phyloP scores from a whole-genome alignment of 2,888 invertebrate genomes.

The Orthosia cruda region DNA sequence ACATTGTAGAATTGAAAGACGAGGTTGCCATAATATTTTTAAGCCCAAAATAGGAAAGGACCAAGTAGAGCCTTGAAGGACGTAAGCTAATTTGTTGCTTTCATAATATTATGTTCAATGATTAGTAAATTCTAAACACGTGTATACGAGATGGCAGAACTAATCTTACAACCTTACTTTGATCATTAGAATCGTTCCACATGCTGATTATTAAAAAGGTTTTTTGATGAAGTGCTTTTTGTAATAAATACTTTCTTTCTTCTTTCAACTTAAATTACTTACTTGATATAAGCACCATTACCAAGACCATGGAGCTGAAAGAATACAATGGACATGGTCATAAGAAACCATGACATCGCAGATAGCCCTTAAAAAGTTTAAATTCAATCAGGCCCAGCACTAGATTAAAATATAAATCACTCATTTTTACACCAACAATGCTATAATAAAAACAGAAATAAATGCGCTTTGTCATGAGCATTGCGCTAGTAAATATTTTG shows the following conservation, averaged over 20 bases:
- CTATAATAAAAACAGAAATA: slow-evolving; percentile 56
- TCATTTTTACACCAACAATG: slow-evolving; percentile 53
- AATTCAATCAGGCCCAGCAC: neutral
- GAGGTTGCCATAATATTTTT: neutral
- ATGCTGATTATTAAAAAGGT: neutral
- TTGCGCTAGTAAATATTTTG: slow-evolving; percentile 47
- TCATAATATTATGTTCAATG: neutral
- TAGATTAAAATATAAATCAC: slow-evolving; percentile 45
- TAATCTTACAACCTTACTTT: slow-evolving; percentile 31
- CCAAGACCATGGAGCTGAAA: neutral
- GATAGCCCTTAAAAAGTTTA: neutral
- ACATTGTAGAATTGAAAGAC: neutral
- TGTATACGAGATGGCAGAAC: slow-evolving; percentile 13
- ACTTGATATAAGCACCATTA: neutral
- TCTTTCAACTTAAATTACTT: slow-evolving; percentile 7
- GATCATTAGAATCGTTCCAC: slow-evolving; percentile 28
- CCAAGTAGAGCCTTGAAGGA: slow-evolving; percentile 35
- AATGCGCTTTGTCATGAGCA: slow-evolving; percentile 50
- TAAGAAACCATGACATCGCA: neutral
- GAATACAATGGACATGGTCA: neutral
- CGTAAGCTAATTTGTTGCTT: neutral
- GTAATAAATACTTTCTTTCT: slow-evolving; percentile 4
- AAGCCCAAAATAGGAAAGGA: slow-evolving; percentile 9
- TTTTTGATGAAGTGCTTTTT: slow-evolving; percentile 8
- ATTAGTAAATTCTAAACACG: slow-evolving; percentile 8